Evolutionary conservation across 2,113 vertebrate genomes (phyloP), one percentile per base, ranked within the genome.

Genomic region (Notothenia coriiceps): DNA sequence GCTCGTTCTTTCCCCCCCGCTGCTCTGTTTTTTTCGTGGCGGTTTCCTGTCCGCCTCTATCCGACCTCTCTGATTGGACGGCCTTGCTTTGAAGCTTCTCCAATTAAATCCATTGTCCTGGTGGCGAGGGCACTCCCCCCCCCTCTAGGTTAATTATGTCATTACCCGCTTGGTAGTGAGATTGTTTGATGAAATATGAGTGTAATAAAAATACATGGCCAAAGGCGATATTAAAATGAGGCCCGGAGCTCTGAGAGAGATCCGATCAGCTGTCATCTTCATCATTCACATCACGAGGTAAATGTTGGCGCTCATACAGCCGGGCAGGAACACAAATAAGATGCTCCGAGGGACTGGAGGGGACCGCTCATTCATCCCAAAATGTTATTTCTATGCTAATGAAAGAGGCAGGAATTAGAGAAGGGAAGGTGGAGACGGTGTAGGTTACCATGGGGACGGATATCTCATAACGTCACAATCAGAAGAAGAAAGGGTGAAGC

Each of bases 351-450:
- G 75, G 83, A 91, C 88, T 79, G 90, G 77, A 90, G 86, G 33
- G 83, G 79, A 90, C 82, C 65, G 33, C 74, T 86, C 89, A 77
- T 89, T 94, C 77, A 87, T 51, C 91, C 91, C 87, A 91, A 90
- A 95, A 95, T 93, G 93, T 91, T 94, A 94, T 96, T 96, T 95
- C 93, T 95, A 95, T 93, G 95, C 95, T 94, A 96, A 96, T 86
- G 80, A 93, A 93, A 94, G 87, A 89, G 89, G 91, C 90, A 35
- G 33, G 92, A 95, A 95, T 96, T 94, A 94, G 93, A 92, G 87
- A 88, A 56, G 44, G 78, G 80, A 87, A 83, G 35, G 85, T 66
- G 88, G 81, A 86, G 56, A 84, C 74, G 88, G 91, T 70, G 25
- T 40, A 93, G 88, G 96, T 96, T 96, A 89, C 95, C 94, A 96